Base-by-base conservation (phyloP, 2,113 vertebrate genomes). In the Phyllopteryx taeniolatus region DNA sequence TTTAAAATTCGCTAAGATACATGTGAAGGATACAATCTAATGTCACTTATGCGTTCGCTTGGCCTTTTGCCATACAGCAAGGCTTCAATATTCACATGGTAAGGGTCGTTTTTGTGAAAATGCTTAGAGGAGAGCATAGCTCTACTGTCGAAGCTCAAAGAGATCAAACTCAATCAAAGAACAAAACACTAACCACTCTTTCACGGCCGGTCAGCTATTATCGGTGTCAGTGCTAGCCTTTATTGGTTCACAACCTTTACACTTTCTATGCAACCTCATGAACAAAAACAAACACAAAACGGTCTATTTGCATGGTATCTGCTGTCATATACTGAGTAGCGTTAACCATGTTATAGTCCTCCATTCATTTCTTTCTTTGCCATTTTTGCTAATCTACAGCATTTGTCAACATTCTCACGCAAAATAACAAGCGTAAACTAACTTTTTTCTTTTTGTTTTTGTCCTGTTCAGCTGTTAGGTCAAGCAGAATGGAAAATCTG, bases 1-100 rank as follows among this genome's bases (percentile, higher is more conserved):
- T 66, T n/a, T 10, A 22, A 19, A 65, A 56, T 64, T 22, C 42
- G 51, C 51, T 61, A 57, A 70, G 35, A 42, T 46, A 19, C 63
- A 61, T 57, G 19, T 27, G 15, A 53, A 67, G 47, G 0, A 51
- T 59, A 60, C 27, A 66, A n/a, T 75, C 43, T 70, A n/a, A 53
- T 81, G 42, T 69, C 15, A 59, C 9, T 53, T 31, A 2, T 1
- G 42, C 63, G n/a, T 51, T 51, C 20, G 33, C 46, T 35, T 31
- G 15, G 27, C 31, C 31, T 17, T 35, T 35, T 35, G 31, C 14
- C 27, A 39, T 39, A 39, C 6, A 14, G 57, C 59, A 35, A 14
- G 59, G 5, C 59, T 60, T 60, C 6, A 60, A 35, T 33, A 44
- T 19, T 64, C 39, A 64, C 19, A 10, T 43, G 62, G n/a, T 22